phyloP scores from a whole-genome alignment of 2,797 vertebrate genomes.

The Notolepis coatsorum region DNA sequence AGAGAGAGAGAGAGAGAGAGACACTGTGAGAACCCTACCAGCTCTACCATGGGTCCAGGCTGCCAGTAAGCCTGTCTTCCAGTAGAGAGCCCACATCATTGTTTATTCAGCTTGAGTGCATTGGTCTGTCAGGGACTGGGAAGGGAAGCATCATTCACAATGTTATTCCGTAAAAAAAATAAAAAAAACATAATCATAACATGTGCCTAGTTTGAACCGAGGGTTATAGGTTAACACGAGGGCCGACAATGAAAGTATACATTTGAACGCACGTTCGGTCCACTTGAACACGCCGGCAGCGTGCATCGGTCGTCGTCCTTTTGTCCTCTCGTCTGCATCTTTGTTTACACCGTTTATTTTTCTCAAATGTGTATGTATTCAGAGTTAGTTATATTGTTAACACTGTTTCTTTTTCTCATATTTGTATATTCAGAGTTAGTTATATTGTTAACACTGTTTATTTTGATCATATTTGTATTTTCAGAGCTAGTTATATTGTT shows the following conservation, averaged over 20 bases:
- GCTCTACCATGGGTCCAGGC: conserved; percentile 45
- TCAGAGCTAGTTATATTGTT: too few species aligned
- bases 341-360: too few species aligned
- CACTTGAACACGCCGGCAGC: conserved; percentile 1
- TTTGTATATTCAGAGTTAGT: too few species aligned
- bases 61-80: conserved; percentile 72
- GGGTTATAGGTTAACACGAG: neutral
- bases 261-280: conserved; percentile 3
- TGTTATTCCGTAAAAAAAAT: conserved; percentile 51
- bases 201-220: conserved; percentile 15
- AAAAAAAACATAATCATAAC: conserved; percentile 43
- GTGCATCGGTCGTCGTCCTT: conserved; percentile 13
- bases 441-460: too few species aligned
- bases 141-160: conserved; percentile 47
- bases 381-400: too few species aligned
- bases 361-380: too few species aligned
- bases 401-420: too few species aligned
- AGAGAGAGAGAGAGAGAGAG: conserved; percentile 17
- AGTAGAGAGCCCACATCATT: conserved; percentile 70
- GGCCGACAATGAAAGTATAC: conserved; percentile 15
- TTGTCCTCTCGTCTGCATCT: too few species aligned
- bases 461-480: too few species aligned
- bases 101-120: conserved; percentile 80
- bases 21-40: conserved; percentile 19
- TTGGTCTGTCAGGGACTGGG: conserved; percentile 69